phyloP scores from a whole-genome alignment of 2,888 invertebrate genomes.

The Amblyjoppa fuscipennis region DNA sequence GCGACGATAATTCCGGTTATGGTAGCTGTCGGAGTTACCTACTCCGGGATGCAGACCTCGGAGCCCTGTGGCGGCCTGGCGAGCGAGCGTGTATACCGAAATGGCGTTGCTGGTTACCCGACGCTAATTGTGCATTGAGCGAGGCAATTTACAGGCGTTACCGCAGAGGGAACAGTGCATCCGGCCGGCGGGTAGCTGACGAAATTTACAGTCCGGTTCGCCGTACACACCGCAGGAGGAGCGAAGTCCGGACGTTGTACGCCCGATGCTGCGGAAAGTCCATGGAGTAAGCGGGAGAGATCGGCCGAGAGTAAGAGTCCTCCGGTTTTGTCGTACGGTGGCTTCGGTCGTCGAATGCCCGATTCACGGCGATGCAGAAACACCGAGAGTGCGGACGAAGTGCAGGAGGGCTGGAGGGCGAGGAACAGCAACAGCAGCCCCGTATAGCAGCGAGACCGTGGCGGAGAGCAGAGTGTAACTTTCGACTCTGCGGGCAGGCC shows the following conservation, averaged over 20 bases:
- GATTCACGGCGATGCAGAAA: slow-evolving; percentile 49
- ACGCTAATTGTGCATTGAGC: slow-evolving; percentile 77
- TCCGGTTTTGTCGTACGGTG: slow-evolving; percentile 16
- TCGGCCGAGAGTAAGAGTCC: slow-evolving; percentile 13
- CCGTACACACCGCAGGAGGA: slow-evolving; percentile 53
- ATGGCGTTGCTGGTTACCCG: slow-evolving; percentile 67
- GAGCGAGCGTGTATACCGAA: slow-evolving; percentile 24
- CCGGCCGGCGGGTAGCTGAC: slow-evolving; percentile 21
- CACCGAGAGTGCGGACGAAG: not conserved
- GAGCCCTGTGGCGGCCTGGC: slow-evolving; percentile 6
- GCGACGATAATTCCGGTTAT: not conserved
- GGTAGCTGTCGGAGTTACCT: slow-evolving; percentile 1
- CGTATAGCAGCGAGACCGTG: slow-evolving; percentile 10
- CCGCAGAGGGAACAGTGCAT: slow-evolving; percentile 71
- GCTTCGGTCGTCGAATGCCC: slow-evolving; percentile 50
- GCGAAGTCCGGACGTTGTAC: slow-evolving; percentile 24
- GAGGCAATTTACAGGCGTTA: slow-evolving; percentile 76
- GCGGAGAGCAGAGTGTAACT: slow-evolving; percentile 75
- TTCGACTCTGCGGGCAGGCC: slow-evolving; percentile 82
- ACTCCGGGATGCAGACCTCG: slow-evolving; percentile 14
- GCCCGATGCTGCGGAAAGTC: slow-evolving; percentile 55
- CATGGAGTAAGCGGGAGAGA: slow-evolving; percentile 33
- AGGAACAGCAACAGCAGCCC: not conserved
- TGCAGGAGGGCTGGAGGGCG: not conserved
- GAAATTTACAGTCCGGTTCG: slow-evolving; percentile 59